These are phyloP conservation scores for Brachystomella parvula DNA, from an alignment of 1,140 invertebrate genomes.

Conservation along the genomic window DNA sequence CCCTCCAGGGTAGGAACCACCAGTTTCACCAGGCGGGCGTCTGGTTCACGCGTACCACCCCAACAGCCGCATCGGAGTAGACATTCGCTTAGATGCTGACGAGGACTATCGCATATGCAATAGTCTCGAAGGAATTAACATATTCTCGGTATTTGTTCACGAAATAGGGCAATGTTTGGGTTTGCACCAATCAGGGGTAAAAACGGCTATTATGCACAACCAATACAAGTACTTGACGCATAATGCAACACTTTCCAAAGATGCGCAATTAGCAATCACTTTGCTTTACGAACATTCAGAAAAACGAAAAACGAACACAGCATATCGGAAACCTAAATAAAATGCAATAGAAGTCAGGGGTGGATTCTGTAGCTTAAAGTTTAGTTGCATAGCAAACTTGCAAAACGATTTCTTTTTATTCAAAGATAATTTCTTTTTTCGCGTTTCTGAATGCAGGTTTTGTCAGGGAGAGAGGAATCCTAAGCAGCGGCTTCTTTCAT, in stretches of 20 bases:
- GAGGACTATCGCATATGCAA: too few relatives aligned
- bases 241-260: neutral
- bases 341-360: neutral
- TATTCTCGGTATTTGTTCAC: neutral
- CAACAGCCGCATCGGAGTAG: too few relatives aligned
- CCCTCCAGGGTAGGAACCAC: too few relatives aligned
- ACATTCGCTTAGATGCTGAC: too few relatives aligned
- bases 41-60: too few relatives aligned
- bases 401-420: neutral
- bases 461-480: too few relatives aligned
- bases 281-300: neutral
- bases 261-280: neutral
- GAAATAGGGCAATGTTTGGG: neutral
- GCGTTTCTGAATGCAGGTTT: neutral
- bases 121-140: neutral
- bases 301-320: neutral
- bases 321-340: neutral
- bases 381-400: neutral
- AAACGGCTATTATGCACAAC: neutral
- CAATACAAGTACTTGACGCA: neutral
- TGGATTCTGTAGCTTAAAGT: neutral
- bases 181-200: neutral
- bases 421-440: neutral
- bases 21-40: too few relatives aligned
- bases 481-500: too few relatives aligned